Conservation (phyloP, 2,888 invertebrate species). For the Athetis lepigone region DNA sequence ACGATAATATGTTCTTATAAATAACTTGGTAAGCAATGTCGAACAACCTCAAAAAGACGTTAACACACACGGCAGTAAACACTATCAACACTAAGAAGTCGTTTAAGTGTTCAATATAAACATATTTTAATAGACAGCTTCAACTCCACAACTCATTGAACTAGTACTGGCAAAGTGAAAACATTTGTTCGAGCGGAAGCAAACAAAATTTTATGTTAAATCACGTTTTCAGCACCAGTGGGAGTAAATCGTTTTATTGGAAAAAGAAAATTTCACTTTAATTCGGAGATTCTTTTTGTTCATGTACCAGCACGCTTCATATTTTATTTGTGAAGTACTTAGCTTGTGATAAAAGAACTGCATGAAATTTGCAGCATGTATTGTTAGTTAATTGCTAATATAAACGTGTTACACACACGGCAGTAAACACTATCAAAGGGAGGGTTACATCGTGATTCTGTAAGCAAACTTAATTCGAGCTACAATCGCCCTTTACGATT, state of each 20-base stretch:
- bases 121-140: conserved; percentile 51
- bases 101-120: conserved; percentile 26
- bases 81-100: conserved; percentile 11
- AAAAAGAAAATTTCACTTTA: conserved; percentile 43
- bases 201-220: conserved; percentile 64
- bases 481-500: conserved; percentile 52
- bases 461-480: conserved; percentile 63
- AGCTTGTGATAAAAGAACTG: not conserved
- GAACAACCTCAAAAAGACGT: not conserved
- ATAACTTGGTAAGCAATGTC: conserved; percentile 15
- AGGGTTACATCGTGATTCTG: conserved; percentile 42
- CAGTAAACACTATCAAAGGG: too few relatives aligned
- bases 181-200: conserved; percentile 55
- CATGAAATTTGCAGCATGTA: not conserved
- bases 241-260: conserved; percentile 54
- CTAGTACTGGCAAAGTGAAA: conserved; percentile 37
- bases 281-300: conserved; percentile 37
- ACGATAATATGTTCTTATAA: conserved; percentile 21
- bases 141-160: conserved; percentile 48
- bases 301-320: conserved; percentile 1
- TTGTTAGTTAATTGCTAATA: conserved; percentile 10
- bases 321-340: not conserved
- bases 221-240: conserved; percentile 55
- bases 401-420: conserved; percentile 11
- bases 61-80: conserved; percentile 17